These are phyloP conservation scores for Vulpes vulpes DNA, from an alignment of 2,113 vertebrate genomes.

Conservation along the genomic window DNA sequence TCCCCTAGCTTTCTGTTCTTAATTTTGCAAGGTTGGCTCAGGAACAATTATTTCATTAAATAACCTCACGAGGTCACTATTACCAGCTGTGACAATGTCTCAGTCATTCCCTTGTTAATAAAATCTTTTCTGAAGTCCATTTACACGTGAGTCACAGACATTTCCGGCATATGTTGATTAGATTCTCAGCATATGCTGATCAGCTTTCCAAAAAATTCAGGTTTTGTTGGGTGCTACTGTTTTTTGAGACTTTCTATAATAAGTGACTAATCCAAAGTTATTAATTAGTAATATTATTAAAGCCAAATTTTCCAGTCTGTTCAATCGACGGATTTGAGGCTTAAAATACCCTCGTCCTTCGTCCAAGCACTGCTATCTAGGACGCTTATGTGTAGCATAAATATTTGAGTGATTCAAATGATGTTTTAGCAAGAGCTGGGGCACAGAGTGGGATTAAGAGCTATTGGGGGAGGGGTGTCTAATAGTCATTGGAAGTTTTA, in stretches of 20 bases:
- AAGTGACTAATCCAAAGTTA: slow-evolving; percentile 37
- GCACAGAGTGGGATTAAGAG: not conserved
- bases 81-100: slow-evolving; percentile 52
- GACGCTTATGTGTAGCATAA: not conserved
- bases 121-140: slow-evolving; percentile 24
- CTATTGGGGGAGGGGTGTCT: too few species aligned
- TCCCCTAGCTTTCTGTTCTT: not conserved
- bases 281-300: slow-evolving; percentile 44
- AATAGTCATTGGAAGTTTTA: not conserved
- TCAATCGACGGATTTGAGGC: not conserved
- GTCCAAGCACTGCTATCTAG: not conserved
- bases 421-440: not conserved
- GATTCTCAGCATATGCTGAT: slow-evolving; percentile 54
- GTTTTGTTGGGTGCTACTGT: not conserved
- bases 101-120: slow-evolving; percentile 36
- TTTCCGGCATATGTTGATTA: slow-evolving; percentile 59
- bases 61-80: slow-evolving; percentile 12
- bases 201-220: slow-evolving; percentile 54
- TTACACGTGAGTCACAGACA: slow-evolving; percentile 28
- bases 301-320: slow-evolving; percentile 15
- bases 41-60: slow-evolving; percentile 41
- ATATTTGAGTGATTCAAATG: slow-evolving; percentile 39
- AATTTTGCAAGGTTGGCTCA: slow-evolving; percentile 4
- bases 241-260: slow-evolving; percentile 46
- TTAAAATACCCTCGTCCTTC: not conserved